Base-by-base conservation (phyloP, 2,888 invertebrate species). In the Zaprionus bogoriensis region DNA sequence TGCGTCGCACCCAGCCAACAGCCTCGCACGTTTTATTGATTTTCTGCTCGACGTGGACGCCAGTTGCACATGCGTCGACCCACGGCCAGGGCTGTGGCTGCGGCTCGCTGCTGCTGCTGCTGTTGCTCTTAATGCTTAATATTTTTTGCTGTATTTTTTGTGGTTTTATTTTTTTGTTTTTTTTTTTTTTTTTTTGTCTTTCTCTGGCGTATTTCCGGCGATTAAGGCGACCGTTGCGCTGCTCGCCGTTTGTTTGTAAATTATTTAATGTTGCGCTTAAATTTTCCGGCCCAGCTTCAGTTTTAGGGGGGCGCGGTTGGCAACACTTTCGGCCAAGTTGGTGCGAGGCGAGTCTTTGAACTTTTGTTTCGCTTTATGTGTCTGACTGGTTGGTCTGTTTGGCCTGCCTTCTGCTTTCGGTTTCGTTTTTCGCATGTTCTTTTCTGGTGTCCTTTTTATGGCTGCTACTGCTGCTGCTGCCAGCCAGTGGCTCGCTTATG, bases 211-310 rank as follows among this genome's bases (percentile, higher is more conserved):
- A 75, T 74, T 86, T 82, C 84, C 82, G 82, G 87, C 86, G 84
- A 86, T 82, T 82, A 82, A 82, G 84, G 66, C 81, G 57, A 67
- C 48, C 53, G 81, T 67, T 75, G 74, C 81, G 81, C 71, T 74
- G 81, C 82, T 87, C 81, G 81, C 71, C 77, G 81, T 85, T 87
- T 85, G 86, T 85, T 86, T 85, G 87, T 87, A 80, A 85, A 85
- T 85, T 87, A 85, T 87, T 85, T 86, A 85, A 85, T 85, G 87
- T 75, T 80, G 67, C 83, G 87, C 83, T 82, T 87, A 79, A 84
- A 85, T 87, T 87, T 87, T 87, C 87, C 87, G 87, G 85, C 76
- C 65, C 69, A 74, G 68, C 57, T 62, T 45, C 62, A 60, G 47
- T 48, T 57, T 62, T 30, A 30, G 42, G 20, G 57, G 46, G 45